phyloP scores from a whole-genome alignment of 2,888 invertebrate species.

The Lampropteryx suffumata region DNA sequence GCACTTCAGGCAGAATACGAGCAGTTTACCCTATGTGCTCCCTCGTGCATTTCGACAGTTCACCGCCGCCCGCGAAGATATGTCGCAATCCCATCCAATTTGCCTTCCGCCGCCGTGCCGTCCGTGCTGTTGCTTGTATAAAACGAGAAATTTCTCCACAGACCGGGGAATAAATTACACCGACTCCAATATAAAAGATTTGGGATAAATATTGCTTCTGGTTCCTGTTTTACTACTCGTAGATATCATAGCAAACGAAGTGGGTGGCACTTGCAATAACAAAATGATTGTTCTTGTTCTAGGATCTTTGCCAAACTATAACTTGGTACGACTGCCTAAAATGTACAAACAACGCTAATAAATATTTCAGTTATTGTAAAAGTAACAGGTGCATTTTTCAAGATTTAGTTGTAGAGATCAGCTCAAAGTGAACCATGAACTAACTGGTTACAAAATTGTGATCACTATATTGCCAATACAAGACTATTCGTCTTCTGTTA shows the following conservation, averaged over 20 bases:
- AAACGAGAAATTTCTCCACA: slow-evolving; percentile 73
- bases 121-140: slow-evolving; percentile 69
- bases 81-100: slow-evolving; percentile 80
- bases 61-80: slow-evolving; percentile 68
- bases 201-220: slow-evolving; percentile 17
- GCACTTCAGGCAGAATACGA: slow-evolving; percentile 61
- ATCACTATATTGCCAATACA: too few species aligned
- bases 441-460: too few species aligned
- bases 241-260: slow-evolving; percentile 13
- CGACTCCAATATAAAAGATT: slow-evolving; percentile 57
- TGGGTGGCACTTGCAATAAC: slow-evolving; percentile 12
- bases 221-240: slow-evolving; percentile 13
- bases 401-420: too few species aligned
- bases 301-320: background rate
- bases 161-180: slow-evolving; percentile 70
- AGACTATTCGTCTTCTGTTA: too few species aligned
- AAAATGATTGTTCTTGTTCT: slow-evolving; percentile 7
- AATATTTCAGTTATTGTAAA: background rate
- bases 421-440: too few species aligned
- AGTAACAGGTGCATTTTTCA: background rate
- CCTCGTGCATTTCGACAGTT: slow-evolving; percentile 71
- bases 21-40: slow-evolving; percentile 67
- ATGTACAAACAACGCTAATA: background rate
- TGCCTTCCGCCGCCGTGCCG: slow-evolving; percentile 65
- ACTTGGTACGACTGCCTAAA: too few species aligned